Evolutionary conservation across 2,797 vertebrate genomes (phyloP), one percentile per base, ranked within the genome.

Genomic region (Microctenopoma stevenorrisi): DNA sequence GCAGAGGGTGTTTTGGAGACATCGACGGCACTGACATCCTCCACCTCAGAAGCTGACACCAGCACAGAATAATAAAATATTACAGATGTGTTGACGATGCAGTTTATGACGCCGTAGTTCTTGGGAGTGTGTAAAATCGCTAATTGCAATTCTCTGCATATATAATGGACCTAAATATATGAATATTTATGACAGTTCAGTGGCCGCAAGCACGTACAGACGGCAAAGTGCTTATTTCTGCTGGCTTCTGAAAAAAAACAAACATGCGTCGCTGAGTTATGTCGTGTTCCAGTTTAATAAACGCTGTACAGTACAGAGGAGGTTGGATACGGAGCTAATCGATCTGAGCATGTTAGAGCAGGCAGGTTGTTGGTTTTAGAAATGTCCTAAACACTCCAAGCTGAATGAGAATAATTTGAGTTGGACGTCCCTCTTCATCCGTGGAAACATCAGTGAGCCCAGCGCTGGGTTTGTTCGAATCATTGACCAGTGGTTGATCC

Each of bases 151-250:
- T 66, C 15, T 55, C 44, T 63, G 35, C 51, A 48, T 71, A 60
- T 67, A 67, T 62, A 56, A 74, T 5, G 10, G 22, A 5, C n/a
- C 42, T 79, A 68, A 63, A 67, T 63, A 63, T 63, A 64, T 51
- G 54, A 40, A 35, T 50, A 65, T 69, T 51, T 37, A 38, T 79
- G 59, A 53, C 28, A 30, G 28, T 5, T 30, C 50, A 44, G 54
- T 18, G 49, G 65, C 43, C 35, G 56, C 11, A n/a, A 49, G 56
- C 30, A 13, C 40, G 46, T 62, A 43, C 46, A 60, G 72, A 76
- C 46, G 25, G 48, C n/a, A 42, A 12, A 40, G 15, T 42, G 8
- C 25, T 68, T 38, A 52, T 30, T 38, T 68, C 51, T 53, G 42
- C 37, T 55, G 40, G 40, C 12, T 14, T 42, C 22, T 30, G 5